A percentile compares a stretch with the other conserved stretches of the same genome.
These are phyloP conservation scores for Martes martes DNA, from an alignment of 2,113 vertebrate genomes.

Conservation along the genomic window DNA sequence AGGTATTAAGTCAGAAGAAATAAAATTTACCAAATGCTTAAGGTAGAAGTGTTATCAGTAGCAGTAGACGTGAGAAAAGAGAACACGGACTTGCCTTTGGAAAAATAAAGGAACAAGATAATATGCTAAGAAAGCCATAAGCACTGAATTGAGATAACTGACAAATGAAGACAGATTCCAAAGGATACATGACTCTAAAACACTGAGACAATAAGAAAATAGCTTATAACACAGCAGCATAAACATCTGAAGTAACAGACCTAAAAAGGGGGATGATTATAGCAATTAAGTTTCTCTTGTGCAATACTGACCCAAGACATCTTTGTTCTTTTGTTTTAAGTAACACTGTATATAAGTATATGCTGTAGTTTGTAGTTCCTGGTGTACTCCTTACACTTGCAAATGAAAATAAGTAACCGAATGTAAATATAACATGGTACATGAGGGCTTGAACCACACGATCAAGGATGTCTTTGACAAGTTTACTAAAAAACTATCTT, in stretches of 20 bases:
- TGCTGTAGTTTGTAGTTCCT: not conserved
- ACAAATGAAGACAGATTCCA: constrained; percentile 19
- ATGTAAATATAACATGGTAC: not conserved
- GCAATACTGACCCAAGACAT: not conserved
- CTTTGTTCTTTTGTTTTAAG: not conserved
- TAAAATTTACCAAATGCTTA: not conserved
- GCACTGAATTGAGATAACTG: not conserved
- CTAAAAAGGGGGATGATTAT: not conserved
- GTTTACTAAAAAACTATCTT: constrained; percentile 34
- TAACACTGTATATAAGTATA: not conserved
- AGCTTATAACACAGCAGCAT: not conserved
- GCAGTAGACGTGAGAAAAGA: not conserved
- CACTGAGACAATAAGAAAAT: not conserved
- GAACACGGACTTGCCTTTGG: not conserved
- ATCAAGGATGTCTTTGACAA: not conserved
- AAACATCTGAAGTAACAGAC: not conserved
- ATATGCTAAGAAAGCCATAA: not conserved
- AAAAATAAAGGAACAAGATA: not conserved
- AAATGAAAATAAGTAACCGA: not conserved
- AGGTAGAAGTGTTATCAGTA: not conserved
- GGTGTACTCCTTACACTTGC: not conserved
- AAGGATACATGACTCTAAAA: not conserved
- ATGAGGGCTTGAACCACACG: not conserved
- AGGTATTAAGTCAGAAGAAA: not conserved
- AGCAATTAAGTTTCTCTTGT: constrained; percentile 4